A percentile compares a stretch with the other conserved stretches of the same genome.
Evolutionary conservation across 2,113 vertebrate species (phyloP).

Genomic region (Eurystomus gularis): DNA sequence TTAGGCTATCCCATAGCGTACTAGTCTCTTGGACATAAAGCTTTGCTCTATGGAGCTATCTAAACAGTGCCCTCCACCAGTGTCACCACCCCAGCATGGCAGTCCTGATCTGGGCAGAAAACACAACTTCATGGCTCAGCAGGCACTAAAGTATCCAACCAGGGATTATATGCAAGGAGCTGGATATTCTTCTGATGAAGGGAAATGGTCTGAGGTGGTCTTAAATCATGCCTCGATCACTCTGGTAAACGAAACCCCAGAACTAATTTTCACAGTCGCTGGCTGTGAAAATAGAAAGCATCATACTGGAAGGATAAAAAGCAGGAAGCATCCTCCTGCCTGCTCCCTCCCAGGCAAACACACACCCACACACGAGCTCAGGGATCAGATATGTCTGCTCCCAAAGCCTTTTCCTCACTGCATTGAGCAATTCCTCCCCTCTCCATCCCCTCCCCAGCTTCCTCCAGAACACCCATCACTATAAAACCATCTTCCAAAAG

Average conservation of each 20-base stretch:
- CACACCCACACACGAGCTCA: constrained; percentile 40
- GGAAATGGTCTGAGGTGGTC: neutral
- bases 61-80: neutral
- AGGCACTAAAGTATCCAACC: neutral
- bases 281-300: neutral
- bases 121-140: neutral
- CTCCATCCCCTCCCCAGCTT: neutral
- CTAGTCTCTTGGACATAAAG: neutral
- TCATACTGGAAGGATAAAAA: neutral
- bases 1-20: rapidly evolving
- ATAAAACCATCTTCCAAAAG: neutral
- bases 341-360: constrained; percentile 31
- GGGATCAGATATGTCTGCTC: constrained; percentile 11
- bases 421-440: neutral
- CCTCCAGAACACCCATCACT: neutral
- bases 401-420: neutral
- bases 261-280: neutral
- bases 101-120: neutral
- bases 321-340: constrained; percentile 31
- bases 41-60: neutral
- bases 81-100: rapidly evolving
- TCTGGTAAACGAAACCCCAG: neutral
- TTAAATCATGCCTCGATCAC: neutral
- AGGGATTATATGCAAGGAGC: neutral
- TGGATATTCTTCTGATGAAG: neutral